Conservation (phyloP, 2,888 invertebrate species). For the Minunthozetes semirufus region DNA sequence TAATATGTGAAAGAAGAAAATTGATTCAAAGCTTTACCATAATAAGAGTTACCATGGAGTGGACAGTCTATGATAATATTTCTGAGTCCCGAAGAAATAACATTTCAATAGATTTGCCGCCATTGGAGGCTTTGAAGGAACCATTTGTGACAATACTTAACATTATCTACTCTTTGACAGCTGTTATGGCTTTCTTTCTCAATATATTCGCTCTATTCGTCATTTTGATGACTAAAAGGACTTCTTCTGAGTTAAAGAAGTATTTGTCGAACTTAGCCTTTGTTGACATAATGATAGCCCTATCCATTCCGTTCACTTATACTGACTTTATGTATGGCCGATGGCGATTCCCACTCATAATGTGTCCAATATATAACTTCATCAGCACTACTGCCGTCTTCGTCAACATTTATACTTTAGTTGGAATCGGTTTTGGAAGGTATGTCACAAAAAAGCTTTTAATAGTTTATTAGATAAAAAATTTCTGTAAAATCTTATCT, state of each 20-base stretch:
- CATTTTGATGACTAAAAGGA: not conserved
- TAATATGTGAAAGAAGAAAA: too few relatives aligned
- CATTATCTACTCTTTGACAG: conserved; percentile 18
- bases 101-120: too few relatives aligned
- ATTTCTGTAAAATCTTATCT: too few relatives aligned
- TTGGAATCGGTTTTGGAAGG: conserved; percentile 33
- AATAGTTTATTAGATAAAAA: too few relatives aligned
- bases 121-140: conserved; percentile 26
- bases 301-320: conserved; percentile 28
- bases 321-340: conserved; percentile 32
- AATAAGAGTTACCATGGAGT: too few relatives aligned
- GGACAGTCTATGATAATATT: too few relatives aligned
- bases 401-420: conserved; percentile 32
- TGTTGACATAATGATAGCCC: conserved; percentile 25
- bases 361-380: conserved; percentile 31
- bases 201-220: not conserved
- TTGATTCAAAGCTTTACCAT: too few relatives aligned
- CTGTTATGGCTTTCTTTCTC: conserved; percentile 13
- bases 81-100: too few relatives aligned
- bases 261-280: conserved; percentile 29
- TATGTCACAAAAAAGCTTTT: not conserved
- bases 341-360: conserved; percentile 14
- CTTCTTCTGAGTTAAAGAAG: not conserved
- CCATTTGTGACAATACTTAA: conserved; percentile 17
- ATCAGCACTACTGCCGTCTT: conserved; percentile 22